Evolutionary conservation across 2,797 vertebrate species (phyloP).

Genomic region (Buceros bicornis): DNA sequence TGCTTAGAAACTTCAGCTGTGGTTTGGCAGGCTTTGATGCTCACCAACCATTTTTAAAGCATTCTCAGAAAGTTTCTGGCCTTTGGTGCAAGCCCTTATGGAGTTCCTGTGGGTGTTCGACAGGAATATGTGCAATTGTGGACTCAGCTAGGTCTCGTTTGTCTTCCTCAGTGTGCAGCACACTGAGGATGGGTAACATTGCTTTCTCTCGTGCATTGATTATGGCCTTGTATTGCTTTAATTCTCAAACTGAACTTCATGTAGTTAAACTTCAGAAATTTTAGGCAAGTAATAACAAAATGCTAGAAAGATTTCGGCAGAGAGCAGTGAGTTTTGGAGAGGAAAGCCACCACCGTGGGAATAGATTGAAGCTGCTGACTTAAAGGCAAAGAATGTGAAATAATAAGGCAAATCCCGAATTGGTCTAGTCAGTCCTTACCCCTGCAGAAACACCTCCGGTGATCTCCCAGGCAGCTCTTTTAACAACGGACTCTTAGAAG

Average conservation of each 20-base stretch:
- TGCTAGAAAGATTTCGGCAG: neutral
- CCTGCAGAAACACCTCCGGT: neutral
- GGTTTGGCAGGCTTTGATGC: neutral
- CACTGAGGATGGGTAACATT: neutral
- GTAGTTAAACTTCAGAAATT: neutral
- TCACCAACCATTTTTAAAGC: neutral
- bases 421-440: neutral
- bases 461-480: neutral
- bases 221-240: neutral
- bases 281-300: neutral
- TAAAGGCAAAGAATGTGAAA: neutral
- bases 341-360: neutral
- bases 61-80: neutral
- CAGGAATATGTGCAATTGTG: neutral
- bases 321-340: neutral
- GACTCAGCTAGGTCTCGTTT: neutral
- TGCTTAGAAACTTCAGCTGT: neutral
- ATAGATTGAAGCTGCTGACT: neutral
- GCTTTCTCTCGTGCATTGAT: neutral
- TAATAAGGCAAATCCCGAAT: neutral
- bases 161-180: neutral
- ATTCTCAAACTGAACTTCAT: neutral
- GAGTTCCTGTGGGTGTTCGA: accelerated
- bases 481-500: neutral
- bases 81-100: neutral